Evolutionary conservation across 37 sponge, comb jelly and placozoan genomes (phyloP), one percentile per base, ranked within the genome.

Genomic region (Cliona cf. orientalis): DNA sequence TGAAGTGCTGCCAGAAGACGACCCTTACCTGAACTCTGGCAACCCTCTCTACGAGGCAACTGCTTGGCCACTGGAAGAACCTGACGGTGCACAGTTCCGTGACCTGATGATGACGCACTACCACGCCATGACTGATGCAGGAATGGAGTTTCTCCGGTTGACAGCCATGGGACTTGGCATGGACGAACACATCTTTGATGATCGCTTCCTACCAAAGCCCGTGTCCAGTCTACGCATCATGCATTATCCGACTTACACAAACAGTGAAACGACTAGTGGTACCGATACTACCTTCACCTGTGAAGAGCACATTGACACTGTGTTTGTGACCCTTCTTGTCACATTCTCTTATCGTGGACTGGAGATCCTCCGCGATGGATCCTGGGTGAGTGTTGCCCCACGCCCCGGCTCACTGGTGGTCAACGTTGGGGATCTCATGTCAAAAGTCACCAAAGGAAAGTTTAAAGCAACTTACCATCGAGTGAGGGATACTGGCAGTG

Each of bases 381-480:
- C 60, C 0, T 88, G 89, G 89, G 38, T 38, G 29, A 32, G 33
- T 29, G 78, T 81, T 19, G 78, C 38, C 2, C 77, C 82, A 28
- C 71, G 77, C 2, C 83, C 82, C 32, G 83, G 76, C 2, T 88
- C 76, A 33, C 71, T 88, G 4, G 57, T 88, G 1, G 76, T 82
- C 41, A 88, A 88, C 58, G 44, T 82, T 11, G 89, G 89, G 37
- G 69, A 68, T 34, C 59, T 68, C 2, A 43, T 88, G 42, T 66
- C 69, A 0, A 58, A 58, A 38, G 29, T 75, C 29, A 82, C 82
- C 11, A 62, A 42, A 46, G 78, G 89, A n/a, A 46, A 66, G n/a
- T 59, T 88, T 40, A 88, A 88, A 61, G 82, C 89, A 41, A 88
- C 89, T 26, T 26, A 38, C 25, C 89, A 88, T 58, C 82, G 78